Percentiles rank a stretch among this genome's conserved stretches.
These are phyloP conservation scores for Aptenodytes patagonicus DNA, from an alignment of 2,113 vertebrate species.

Conservation along the genomic window DNA sequence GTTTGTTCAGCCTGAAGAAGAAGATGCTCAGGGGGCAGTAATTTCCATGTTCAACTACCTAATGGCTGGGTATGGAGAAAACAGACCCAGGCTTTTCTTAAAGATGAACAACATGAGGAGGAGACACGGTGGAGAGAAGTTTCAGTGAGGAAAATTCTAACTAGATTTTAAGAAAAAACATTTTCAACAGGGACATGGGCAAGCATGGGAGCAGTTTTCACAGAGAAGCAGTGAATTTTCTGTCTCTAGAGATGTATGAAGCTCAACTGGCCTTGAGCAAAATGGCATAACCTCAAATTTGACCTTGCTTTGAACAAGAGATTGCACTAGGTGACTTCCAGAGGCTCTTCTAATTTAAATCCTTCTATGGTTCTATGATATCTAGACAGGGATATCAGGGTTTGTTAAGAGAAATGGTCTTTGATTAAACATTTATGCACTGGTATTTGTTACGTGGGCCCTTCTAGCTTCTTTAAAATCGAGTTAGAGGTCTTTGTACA, in stretches of 20 bases:
- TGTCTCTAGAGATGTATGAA: neutral
- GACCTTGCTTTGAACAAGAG: neutral
- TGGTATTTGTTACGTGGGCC: neutral
- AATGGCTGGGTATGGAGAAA: neutral
- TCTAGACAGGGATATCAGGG: neutral
- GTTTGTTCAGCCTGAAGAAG: neutral
- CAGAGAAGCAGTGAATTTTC: neutral
- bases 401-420: neutral
- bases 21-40: neutral
- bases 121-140: neutral
- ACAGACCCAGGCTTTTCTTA: neutral
- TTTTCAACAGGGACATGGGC: neutral
- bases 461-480: neutral
- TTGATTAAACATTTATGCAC: neutral
- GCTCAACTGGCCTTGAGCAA: neutral
- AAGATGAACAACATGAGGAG: neutral
- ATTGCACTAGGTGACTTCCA: neutral
- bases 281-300: neutral
- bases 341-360: neutral
- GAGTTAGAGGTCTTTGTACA: neutral
- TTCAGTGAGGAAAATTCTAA: neutral
- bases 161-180: neutral
- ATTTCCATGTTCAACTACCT: neutral
- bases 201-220: neutral
- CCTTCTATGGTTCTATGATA: neutral